Percentiles rank a stretch among this genome's conserved stretches.
Evolutionary conservation across 2,113 vertebrate species (phyloP).

Genomic region (Dicaeum eximium): DNA sequence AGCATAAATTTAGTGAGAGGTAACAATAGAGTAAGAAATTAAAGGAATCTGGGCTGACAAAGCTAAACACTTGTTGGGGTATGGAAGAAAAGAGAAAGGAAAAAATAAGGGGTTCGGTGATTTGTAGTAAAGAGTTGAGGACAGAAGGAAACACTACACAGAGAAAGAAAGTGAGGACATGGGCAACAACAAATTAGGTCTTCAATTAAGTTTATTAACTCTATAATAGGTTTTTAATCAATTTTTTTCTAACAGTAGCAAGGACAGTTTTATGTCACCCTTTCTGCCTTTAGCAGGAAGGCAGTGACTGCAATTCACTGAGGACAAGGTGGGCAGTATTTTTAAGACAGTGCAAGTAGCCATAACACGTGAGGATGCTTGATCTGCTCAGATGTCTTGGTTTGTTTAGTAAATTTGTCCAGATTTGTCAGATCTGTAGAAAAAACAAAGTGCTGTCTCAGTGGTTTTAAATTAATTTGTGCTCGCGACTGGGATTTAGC

Average conservation of each 20-base stretch:
- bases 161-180: not conserved
- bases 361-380: not conserved
- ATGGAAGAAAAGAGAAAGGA: not conserved
- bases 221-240: not conserved
- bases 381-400: not conserved
- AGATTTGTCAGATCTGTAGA: conserved; percentile 5
- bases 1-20: not conserved
- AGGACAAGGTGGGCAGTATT: not conserved
- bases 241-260: not conserved
- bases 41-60: not conserved
- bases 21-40: not conserved
- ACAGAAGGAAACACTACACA: not conserved
- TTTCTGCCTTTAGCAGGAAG: not conserved
- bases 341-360: not conserved
- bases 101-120: not conserved
- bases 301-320: not conserved
- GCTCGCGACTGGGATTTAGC: conserved; percentile 43
- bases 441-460: conserved; percentile 13
- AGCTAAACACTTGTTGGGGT: not conserved
- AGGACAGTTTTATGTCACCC: not conserved
- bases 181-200: not conserved
- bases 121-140: not conserved
- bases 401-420: conserved; percentile 5
- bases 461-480: conserved; percentile 61
- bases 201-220: not conserved